A percentile compares a stretch with the other conserved stretches of the same genome.
These are phyloP conservation scores for Oreochromis spilurus DNA, from an alignment of 2,113 vertebrate species.

Conservation along the genomic window DNA sequence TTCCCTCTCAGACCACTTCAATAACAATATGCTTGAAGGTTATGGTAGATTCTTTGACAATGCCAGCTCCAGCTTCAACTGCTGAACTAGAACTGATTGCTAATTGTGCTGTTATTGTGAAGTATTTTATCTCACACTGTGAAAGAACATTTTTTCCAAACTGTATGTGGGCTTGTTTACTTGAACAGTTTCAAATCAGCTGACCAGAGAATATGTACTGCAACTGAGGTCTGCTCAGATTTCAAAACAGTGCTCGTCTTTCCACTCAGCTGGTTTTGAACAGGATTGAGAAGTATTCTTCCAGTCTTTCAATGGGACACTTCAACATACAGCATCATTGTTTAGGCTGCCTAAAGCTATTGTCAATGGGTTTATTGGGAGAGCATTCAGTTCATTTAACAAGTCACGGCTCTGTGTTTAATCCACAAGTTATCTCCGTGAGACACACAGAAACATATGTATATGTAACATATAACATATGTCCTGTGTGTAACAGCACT, in stretches of 20 bases:
- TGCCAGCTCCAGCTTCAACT: not conserved
- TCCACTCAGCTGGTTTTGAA: slow-evolving; percentile 19
- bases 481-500: not conserved
- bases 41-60: not conserved
- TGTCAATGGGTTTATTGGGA: not conserved
- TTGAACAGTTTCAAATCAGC: slow-evolving; percentile 17
- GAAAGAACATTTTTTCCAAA: not conserved
- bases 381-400: not conserved
- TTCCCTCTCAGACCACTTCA: not conserved
- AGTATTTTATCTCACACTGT: not conserved
- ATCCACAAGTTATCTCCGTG: not conserved
- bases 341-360: slow-evolving; percentile 9
- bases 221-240: not conserved
- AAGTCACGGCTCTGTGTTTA: not conserved
- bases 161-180: not conserved
- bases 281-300: slow-evolving; percentile 10
- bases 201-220: slow-evolving; percentile 18
- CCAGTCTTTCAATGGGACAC: not conserved
- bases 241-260: slow-evolving; percentile 20
- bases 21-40: not conserved
- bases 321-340: slow-evolving; percentile 22
- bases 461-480: not conserved
- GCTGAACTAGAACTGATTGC: not conserved
- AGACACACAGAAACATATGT: not conserved
- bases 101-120: not conserved